Conservation (phyloP, 2,113 vertebrate species). For the Odontesthes bonariensis region DNA sequence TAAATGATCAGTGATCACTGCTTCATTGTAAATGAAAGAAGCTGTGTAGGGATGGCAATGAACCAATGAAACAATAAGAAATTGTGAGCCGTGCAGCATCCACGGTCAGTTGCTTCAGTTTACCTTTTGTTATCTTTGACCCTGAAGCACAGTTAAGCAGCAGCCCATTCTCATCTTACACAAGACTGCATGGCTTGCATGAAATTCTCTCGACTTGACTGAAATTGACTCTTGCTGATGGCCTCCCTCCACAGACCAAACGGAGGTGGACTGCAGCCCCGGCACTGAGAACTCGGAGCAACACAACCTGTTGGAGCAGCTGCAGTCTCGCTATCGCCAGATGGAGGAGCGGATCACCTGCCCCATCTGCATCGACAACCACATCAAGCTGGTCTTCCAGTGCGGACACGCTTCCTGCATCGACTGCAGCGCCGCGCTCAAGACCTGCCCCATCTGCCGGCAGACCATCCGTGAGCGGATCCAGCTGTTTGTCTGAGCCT, state of each 20-base stretch:
- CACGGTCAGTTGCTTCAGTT: neutral
- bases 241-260: slow-evolving; percentile 86
- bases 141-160: neutral
- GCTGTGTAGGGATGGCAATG: neutral
- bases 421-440: slow-evolving; percentile 92
- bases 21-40: neutral
- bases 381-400: slow-evolving; percentile 98
- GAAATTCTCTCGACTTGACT: slow-evolving; percentile 5
- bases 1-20: neutral
- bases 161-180: slow-evolving; percentile 9
- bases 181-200: slow-evolving; percentile 6
- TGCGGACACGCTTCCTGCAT: slow-evolving; percentile 97
- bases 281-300: slow-evolving; percentile 87
- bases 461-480: slow-evolving; percentile 96
- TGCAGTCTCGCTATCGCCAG: slow-evolving; percentile 96
- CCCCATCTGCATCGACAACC: slow-evolving; percentile 98
- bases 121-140: neutral
- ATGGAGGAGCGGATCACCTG: slow-evolving; percentile 99
- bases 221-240: neutral
- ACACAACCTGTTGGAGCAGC: slow-evolving; percentile 96
- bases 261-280: slow-evolving; percentile 90
- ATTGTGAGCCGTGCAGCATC: neutral
- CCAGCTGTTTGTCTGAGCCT: slow-evolving; percentile 90
- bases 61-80: neutral
- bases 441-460: slow-evolving; percentile 95